A percentile compares a stretch with the other conserved stretches of the same genome.
phyloP scores from a whole-genome alignment of 2,888 invertebrate genomes.

The Crossocerus cetratus region DNA sequence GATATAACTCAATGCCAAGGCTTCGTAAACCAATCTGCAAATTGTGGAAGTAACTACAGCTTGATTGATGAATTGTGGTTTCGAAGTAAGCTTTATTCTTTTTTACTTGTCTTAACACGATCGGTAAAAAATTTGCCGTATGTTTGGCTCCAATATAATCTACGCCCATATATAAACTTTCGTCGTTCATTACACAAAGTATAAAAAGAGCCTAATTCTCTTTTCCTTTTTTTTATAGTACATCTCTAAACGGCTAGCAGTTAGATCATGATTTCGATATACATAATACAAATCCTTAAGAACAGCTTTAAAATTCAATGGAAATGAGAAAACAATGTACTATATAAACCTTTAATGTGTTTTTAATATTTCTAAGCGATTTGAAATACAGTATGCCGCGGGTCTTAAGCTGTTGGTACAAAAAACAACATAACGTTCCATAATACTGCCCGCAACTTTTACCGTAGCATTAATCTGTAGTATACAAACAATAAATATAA shows the following conservation, averaged over 20 bases:
- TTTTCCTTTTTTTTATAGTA: constrained; percentile 3
- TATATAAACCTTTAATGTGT: constrained; percentile 18
- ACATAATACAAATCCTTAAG: neutral
- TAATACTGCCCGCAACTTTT: too few species aligned
- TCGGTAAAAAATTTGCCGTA: neutral
- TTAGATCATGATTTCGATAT: neutral
- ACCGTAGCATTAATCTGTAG: constrained; percentile 12
- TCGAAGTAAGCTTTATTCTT: constrained; percentile 3
- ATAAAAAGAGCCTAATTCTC: constrained; percentile 26
- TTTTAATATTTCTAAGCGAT: constrained; percentile 11
- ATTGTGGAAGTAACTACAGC: too few species aligned
- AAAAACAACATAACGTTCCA: too few species aligned
- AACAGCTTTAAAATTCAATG: constrained; percentile 10
- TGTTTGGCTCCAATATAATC: neutral
- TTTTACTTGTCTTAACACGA: neutral
- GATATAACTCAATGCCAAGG: too few species aligned
- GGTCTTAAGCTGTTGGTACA: too few species aligned
- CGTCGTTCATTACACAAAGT: constrained; percentile 25
- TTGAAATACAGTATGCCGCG: too few species aligned
- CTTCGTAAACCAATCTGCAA: too few species aligned
- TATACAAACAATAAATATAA: constrained; percentile 60
- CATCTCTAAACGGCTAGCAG: constrained; percentile 1
- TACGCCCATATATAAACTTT: neutral
- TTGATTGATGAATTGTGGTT: neutral
- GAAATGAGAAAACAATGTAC: constrained; percentile 22